Conservation (phyloP, 2,797 vertebrate species). For the Rhabdomys pumilio region DNA sequence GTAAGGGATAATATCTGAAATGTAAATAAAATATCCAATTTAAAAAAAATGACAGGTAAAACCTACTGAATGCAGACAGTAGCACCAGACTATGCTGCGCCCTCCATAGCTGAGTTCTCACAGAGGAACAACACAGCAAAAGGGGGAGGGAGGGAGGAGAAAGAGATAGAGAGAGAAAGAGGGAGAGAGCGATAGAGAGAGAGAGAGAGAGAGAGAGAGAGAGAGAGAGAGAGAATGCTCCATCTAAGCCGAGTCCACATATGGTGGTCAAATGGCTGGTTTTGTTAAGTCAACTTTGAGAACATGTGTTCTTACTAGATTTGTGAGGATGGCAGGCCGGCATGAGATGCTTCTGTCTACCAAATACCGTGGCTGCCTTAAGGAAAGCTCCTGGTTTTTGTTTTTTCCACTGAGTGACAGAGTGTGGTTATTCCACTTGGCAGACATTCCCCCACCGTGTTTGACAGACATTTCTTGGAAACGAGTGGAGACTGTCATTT, state of each 20-base stretch:
- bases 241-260: background rate
- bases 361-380: background rate
- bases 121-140: background rate
- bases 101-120: background rate
- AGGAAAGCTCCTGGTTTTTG: background rate
- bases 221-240: background rate
- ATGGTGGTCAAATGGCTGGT: background rate
- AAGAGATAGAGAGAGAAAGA: too few relatives aligned
- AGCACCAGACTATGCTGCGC: background rate
- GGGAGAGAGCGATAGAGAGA: too few relatives aligned
- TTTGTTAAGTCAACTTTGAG: constrained; percentile 1
- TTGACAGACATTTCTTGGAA: constrained; percentile 76
- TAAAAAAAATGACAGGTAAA: background rate
- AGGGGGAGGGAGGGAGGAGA: background rate
- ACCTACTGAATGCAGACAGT: background rate
- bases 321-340: background rate
- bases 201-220: too few relatives aligned
- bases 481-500: constrained; percentile 63
- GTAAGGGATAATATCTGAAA: too few relatives aligned
- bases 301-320: background rate
- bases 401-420: background rate
- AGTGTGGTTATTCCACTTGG: constrained; percentile 20
- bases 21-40: too few relatives aligned
- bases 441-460: constrained; percentile 65
- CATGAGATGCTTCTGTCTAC: background rate